phyloP scores from a whole-genome alignment of 2,888 invertebrate genomes.

The Pseudococcus longispinus region DNA sequence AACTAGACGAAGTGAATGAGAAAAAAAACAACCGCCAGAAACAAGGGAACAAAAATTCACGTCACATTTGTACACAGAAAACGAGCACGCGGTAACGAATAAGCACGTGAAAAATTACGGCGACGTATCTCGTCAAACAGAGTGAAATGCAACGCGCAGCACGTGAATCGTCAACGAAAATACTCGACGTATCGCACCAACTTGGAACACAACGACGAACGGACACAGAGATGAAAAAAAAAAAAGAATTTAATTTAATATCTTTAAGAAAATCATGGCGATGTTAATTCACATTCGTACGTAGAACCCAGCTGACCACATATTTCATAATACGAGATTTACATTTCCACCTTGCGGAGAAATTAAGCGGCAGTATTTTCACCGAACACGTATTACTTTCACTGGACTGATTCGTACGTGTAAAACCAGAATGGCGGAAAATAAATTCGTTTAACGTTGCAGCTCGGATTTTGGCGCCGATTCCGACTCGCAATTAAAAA shows the following conservation, averaged over 20 bases:
- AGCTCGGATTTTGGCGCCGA: not conserved
- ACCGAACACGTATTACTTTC: slow-evolving; percentile 55
- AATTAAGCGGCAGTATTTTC: slow-evolving; percentile 43
- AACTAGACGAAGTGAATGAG: not conserved
- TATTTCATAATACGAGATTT: slow-evolving; percentile 49
- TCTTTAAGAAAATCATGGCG: slow-evolving; percentile 48
- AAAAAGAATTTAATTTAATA: slow-evolving; percentile 4
- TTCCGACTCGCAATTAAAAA: not conserved
- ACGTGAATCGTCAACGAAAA: not conserved
- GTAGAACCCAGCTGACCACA: slow-evolving; percentile 15
- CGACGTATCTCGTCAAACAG: slow-evolving; percentile 6
- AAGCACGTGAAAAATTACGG: slow-evolving; percentile 29
- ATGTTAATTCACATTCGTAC: not conserved
- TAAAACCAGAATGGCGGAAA: slow-evolving; percentile 28
- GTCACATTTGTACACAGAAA: slow-evolving; percentile 18
- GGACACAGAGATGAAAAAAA: not conserved
- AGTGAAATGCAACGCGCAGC: not conserved
- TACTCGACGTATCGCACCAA: not conserved
- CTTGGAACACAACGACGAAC: not conserved
- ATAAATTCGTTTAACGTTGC: not conserved
- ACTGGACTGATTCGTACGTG: slow-evolving; percentile 53
- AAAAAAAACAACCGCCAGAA: slow-evolving; percentile 2
- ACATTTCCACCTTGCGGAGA: slow-evolving; percentile 43
- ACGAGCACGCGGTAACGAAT: slow-evolving; percentile 13
- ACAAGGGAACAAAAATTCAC: not conserved